Conservation (phyloP, 2,888 invertebrate species). For the Drosophila anceps region DNA sequence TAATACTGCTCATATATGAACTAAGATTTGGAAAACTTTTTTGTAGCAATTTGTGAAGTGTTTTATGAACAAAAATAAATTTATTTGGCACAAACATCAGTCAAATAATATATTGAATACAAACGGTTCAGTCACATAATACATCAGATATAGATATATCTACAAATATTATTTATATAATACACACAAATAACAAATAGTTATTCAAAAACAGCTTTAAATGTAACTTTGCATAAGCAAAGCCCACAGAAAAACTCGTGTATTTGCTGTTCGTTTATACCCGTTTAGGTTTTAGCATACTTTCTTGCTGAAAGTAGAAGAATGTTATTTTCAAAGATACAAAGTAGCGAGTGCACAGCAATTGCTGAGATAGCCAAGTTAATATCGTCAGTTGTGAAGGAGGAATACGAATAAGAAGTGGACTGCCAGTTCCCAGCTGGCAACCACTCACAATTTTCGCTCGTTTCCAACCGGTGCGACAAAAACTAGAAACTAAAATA, state of each 20-base stretch:
- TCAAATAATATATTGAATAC: too few relatives aligned
- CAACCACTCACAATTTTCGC: slow-evolving; percentile 12
- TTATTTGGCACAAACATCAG: too few relatives aligned
- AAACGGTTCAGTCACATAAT: too few relatives aligned
- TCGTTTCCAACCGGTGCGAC: slow-evolving; percentile 11
- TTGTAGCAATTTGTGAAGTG: too few relatives aligned
- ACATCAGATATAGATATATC: too few relatives aligned
- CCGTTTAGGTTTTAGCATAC: background rate
- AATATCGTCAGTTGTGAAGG: slow-evolving; percentile 20
- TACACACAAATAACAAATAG: too few relatives aligned
- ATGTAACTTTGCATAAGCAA: too few relatives aligned
- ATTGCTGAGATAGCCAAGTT: slow-evolving; percentile 7
- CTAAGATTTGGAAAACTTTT: too few relatives aligned
- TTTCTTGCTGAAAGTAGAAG: background rate
- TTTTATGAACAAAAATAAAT: too few relatives aligned
- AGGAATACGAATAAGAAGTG: slow-evolving; percentile 11
- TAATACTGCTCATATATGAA: too few relatives aligned
- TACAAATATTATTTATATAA: too few relatives aligned
- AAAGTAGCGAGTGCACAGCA: slow-evolving; percentile 12
- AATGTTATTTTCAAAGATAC: background rate
- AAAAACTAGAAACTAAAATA: slow-evolving; percentile 17
- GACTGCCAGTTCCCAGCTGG: slow-evolving; percentile 34
- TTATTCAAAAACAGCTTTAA: too few relatives aligned
- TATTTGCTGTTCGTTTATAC: background rate
- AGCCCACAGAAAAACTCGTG: background rate